Percentiles rank a stretch among this genome's conserved stretches.
These are phyloP conservation scores for Nestor notabilis DNA, from an alignment of 2,113 vertebrate species.

Conservation along the genomic window DNA sequence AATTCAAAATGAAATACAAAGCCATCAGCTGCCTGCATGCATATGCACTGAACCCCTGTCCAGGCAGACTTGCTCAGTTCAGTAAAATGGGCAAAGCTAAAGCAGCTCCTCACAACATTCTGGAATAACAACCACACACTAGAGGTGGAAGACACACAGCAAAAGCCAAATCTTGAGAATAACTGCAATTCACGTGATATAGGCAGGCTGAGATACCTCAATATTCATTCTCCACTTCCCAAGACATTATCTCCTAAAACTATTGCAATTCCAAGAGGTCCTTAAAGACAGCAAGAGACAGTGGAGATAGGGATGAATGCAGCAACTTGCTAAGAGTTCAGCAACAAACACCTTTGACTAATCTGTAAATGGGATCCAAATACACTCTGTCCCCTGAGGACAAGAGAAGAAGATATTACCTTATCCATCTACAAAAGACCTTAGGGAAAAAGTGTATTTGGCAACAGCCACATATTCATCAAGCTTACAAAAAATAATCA, in stretches of 20 bases:
- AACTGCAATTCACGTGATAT: background rate
- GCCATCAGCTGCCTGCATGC: background rate
- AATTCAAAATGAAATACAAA: background rate
- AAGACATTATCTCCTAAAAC: background rate
- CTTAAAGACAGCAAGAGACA: background rate
- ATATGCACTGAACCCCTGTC: background rate
- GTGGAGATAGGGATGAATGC: background rate
- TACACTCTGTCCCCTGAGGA: background rate
- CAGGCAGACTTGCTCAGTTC: background rate
- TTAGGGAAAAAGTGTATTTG: background rate
- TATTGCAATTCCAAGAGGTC: background rate
- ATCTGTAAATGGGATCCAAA: background rate
- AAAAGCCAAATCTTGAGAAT: background rate
- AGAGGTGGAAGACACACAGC: background rate
- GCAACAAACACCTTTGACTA: background rate
- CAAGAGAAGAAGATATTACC: background rate
- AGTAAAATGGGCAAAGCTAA: background rate
- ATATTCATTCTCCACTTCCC: fast-evolving
- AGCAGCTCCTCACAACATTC: background rate
- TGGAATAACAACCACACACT: background rate
- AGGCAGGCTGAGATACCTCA: background rate
- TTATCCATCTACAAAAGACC: background rate
- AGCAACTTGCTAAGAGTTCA: background rate
- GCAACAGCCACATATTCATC: background rate
- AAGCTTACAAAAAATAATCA: background rate